Percentiles rank a stretch among this genome's conserved stretches.
These are phyloP conservation scores for Rhinichthys klamathensis DNA, from an alignment of 2,113 vertebrate species.

Conservation along the genomic window DNA sequence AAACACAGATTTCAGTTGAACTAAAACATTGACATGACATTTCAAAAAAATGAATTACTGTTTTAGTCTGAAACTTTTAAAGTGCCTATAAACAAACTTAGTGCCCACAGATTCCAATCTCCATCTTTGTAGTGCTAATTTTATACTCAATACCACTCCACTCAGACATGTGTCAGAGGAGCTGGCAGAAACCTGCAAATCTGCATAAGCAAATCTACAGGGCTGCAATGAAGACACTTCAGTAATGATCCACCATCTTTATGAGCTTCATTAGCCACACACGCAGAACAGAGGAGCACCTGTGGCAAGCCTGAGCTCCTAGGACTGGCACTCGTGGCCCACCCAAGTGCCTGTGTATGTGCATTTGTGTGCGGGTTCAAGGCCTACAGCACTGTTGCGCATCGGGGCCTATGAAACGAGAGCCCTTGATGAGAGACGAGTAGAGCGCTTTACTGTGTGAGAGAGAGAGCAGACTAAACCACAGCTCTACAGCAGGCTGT, in stretches of 20 bases:
- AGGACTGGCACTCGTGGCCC: conserved; percentile 43
- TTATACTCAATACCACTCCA: conserved; percentile 40
- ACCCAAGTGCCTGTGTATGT: conserved; percentile 52
- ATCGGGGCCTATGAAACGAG: conserved; percentile 54
- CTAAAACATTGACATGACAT: background rate
- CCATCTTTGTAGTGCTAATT: conserved; percentile 37
- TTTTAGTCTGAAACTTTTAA: background rate
- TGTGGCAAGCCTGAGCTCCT: conserved; percentile 52
- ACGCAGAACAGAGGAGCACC: conserved; percentile 54
- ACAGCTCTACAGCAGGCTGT: conserved; percentile 78
- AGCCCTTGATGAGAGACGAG: conserved; percentile 59
- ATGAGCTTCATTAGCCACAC: conserved; percentile 54
- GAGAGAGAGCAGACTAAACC: conserved; percentile 65
- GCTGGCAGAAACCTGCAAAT: conserved; percentile 43
- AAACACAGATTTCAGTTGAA: background rate
- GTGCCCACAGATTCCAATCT: background rate
- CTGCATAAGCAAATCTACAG: conserved; percentile 47
- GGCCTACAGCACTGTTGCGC: conserved; percentile 52
- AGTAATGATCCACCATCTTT: conserved; percentile 54
- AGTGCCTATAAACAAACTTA: background rate
- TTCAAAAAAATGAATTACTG: background rate
- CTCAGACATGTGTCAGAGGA: conserved; percentile 42
- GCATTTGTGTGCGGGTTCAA: conserved; percentile 34
- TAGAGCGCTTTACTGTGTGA: conserved; percentile 38
- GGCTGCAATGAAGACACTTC: conserved; percentile 45